phyloP scores from a whole-genome alignment of 2,797 vertebrate species.

The Esox masquinongy region DNA sequence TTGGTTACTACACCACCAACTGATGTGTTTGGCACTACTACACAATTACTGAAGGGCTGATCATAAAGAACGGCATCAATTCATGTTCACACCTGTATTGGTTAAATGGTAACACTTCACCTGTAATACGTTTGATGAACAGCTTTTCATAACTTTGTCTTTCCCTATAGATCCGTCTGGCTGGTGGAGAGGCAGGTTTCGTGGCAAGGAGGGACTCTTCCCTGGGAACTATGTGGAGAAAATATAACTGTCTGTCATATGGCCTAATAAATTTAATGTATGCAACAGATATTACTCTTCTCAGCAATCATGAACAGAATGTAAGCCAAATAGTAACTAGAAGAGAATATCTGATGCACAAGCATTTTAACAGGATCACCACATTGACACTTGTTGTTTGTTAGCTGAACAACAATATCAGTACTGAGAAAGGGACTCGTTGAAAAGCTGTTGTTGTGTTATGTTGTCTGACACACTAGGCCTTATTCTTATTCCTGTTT shows the following conservation, averaged over 20 bases:
- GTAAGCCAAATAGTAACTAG: background rate
- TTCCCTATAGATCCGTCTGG: constrained; percentile 83
- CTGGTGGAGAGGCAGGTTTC: constrained; percentile 92
- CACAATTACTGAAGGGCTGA: background rate
- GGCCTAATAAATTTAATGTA: background rate
- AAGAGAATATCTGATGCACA: background rate
- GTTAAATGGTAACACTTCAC: background rate
- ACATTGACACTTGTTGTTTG: background rate
- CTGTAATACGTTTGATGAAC: background rate
- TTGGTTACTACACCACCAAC: too few relatives aligned
- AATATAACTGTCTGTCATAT: constrained; percentile 67
- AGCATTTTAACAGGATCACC: background rate
- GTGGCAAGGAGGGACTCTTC: constrained; percentile 89
- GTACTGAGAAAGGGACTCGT: background rate
- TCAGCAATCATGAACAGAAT: background rate
- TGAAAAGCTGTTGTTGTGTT: background rate
- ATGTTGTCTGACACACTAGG: background rate
- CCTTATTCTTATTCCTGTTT: background rate
- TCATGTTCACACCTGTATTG: background rate
- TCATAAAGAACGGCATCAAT: background rate
- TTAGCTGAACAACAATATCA: background rate
- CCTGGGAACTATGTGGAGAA: constrained; percentile 97
- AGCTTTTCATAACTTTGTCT: background rate
- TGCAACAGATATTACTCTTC: background rate
- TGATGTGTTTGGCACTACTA: too few relatives aligned